Conservation (phyloP, 2,797 vertebrate genomes). For the Catostomus latipinnis region DNA sequence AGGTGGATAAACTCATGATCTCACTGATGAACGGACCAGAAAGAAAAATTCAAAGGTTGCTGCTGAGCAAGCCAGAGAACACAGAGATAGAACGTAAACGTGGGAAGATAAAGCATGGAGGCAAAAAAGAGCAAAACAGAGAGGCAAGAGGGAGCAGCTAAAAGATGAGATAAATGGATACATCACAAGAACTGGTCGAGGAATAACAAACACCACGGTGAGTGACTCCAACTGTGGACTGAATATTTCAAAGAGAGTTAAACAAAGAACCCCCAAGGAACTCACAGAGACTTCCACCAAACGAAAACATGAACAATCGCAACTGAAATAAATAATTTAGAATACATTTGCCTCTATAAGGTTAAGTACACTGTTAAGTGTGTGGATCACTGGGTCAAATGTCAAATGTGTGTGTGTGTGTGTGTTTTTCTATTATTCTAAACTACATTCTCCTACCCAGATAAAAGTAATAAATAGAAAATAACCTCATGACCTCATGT, state of each 20-base stretch:
- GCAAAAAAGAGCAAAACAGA: conserved; percentile 25
- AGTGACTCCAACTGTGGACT: background rate
- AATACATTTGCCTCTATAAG: background rate
- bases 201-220: background rate
- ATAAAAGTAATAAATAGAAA: too few species aligned
- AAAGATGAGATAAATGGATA: conserved; percentile 8
- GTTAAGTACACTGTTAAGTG: too few species aligned
- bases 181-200: conserved; percentile 3
- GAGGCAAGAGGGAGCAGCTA: conserved; percentile 3
- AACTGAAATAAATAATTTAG: background rate
- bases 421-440: too few species aligned
- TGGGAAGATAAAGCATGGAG: conserved; percentile 28
- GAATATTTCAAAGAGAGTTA: background rate
- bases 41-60: conserved; percentile 12
- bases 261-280: background rate
- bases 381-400: too few species aligned
- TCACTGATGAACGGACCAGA: conserved; percentile 19
- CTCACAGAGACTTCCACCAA: background rate
- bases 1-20: conserved; percentile 27
- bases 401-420: too few species aligned
- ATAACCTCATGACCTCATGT: too few species aligned
- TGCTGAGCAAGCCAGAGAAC: background rate
- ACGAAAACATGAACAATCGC: background rate
- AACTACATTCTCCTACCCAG: too few species aligned
- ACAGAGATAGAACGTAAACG: conserved; percentile 19